Conservation (phyloP, 2,113 vertebrate genomes). For the Tapirus terrestris region DNA sequence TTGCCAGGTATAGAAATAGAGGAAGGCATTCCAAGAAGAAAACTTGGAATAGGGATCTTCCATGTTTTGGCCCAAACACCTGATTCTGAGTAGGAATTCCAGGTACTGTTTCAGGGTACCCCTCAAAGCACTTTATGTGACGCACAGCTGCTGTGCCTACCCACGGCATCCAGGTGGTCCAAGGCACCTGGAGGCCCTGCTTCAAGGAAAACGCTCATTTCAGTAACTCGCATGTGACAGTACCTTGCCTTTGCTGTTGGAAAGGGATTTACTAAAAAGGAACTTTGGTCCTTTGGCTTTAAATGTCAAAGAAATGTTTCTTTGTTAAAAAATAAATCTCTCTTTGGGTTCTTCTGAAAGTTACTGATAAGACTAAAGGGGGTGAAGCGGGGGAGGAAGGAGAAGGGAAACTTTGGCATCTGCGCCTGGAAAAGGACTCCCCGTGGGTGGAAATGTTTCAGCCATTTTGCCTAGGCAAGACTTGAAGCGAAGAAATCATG, state of each 20-base stretch:
- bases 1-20: neutral
- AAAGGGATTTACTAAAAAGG: neutral
- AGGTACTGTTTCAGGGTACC: neutral
- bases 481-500: constrained; percentile 43
- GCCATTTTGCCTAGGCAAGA: constrained; percentile 55
- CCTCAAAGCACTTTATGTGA: neutral
- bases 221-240: neutral
- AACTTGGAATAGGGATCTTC: neutral
- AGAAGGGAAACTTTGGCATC: constrained; percentile 50
- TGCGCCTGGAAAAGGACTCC: constrained; percentile 37
- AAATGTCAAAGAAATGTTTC: neutral
- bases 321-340: constrained; percentile 17
- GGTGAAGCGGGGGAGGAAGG: neutral
- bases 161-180: fast-evolving
- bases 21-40: neutral
- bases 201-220: neutral
- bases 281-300: neutral
- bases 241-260: neutral
- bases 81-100: neutral
- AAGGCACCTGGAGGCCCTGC: neutral
- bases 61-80: neutral
- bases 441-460: constrained; percentile 53
- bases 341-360: constrained; percentile 39
- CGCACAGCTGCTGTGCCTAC: neutral
- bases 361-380: constrained; percentile 17